A percentile compares a stretch with the other conserved stretches of the same genome.
Evolutionary conservation across 2,113 vertebrate genomes (phyloP).

Genomic region (Leiothrix lutea): DNA sequence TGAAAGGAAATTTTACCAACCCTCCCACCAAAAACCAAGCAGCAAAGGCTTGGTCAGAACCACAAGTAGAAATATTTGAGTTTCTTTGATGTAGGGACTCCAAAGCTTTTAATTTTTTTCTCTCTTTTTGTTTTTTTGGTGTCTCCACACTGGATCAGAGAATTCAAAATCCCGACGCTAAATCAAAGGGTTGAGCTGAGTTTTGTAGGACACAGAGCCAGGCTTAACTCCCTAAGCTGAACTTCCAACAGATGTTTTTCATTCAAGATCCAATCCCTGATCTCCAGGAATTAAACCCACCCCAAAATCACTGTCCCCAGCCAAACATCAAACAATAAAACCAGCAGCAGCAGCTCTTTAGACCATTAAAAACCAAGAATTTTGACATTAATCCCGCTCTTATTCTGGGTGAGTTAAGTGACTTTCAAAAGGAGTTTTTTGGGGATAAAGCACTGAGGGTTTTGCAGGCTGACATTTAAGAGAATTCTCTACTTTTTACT

Average conservation of each 20-base stretch:
- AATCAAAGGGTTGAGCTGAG: constrained; percentile 16
- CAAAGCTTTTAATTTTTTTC: not conserved
- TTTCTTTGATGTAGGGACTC: not conserved
- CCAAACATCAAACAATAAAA: constrained; percentile 61
- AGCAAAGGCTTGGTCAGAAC: not conserved
- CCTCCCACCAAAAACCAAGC: not conserved
- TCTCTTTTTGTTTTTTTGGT: not conserved
- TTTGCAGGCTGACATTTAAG: constrained; percentile 52
- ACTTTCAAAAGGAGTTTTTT: constrained; percentile 42
- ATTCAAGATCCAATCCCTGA: constrained; percentile 34
- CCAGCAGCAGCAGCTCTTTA: constrained; percentile 49
- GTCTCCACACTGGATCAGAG: not conserved
- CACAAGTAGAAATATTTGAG: not conserved
- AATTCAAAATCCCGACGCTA: not conserved
- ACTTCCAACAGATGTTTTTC: constrained; percentile 46
- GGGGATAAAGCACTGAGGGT: not conserved
- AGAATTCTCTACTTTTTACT: constrained; percentile 36
- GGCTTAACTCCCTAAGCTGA: constrained; percentile 24
- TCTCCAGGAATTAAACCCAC: not conserved
- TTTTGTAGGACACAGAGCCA: constrained; percentile 35
- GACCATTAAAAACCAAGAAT: constrained; percentile 13
- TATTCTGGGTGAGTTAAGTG: constrained; percentile 40
- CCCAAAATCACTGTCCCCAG: constrained; percentile 19
- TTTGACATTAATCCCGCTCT: constrained; percentile 28
- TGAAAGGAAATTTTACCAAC: not conserved